A percentile compares a stretch with the other conserved stretches of the same genome.
Conservation (phyloP, 1,140 invertebrate species). For the Meloidogyne chitwoodi region DNA sequence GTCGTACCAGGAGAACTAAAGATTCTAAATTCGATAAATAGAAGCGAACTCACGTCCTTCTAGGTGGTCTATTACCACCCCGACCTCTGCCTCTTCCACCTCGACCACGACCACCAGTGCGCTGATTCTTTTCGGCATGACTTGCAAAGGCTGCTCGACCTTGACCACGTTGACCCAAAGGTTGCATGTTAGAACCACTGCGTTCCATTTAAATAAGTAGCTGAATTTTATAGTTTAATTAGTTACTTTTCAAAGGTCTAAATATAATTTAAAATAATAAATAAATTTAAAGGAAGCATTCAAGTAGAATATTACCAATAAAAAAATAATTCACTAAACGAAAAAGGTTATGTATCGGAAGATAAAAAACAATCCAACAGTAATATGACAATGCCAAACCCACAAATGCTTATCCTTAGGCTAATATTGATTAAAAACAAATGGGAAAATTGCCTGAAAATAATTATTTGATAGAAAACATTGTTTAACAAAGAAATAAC, state of each 20-base stretch:
- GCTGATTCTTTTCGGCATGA: neutral
- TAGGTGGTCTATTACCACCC: neutral
- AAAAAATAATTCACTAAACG: too few species aligned
- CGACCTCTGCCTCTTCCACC: neutral
- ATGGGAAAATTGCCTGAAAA: neutral
- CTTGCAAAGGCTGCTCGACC: neutral
- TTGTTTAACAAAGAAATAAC: neutral
- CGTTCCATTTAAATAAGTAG: neutral
- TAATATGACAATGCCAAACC: too few species aligned
- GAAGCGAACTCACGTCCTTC: neutral
- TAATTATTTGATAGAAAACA: neutral
- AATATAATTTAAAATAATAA: too few species aligned
- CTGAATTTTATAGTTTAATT: too few species aligned
- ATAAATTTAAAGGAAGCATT: too few species aligned
- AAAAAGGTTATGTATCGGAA: too few species aligned
- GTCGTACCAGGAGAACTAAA: slow-evolving; percentile 5
- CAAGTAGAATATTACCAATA: too few species aligned
- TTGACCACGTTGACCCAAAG: slow-evolving; percentile 6
- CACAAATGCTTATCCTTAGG: neutral
- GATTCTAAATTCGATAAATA: neutral
- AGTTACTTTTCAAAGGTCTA: too few species aligned
- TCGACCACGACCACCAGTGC: neutral
- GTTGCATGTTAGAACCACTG: neutral
- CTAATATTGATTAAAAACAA: neutral
- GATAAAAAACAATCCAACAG: neutral